Percentiles rank a stretch among this genome's conserved stretches.
Evolutionary conservation across 1,140 invertebrate species (phyloP).

Genomic region (Octopus sinensis): DNA sequence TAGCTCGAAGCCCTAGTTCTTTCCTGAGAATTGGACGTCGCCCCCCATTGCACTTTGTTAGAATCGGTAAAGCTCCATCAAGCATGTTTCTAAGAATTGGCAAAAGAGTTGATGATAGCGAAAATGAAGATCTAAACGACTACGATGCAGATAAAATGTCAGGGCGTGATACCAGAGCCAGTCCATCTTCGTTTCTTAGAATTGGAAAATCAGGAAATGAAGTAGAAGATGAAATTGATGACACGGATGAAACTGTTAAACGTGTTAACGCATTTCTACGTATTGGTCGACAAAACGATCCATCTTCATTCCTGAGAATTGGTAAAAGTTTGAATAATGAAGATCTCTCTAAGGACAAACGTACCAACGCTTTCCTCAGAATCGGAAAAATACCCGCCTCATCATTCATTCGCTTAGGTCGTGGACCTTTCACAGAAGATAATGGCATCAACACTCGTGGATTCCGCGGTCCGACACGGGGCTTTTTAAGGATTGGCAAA

Average conservation of each 20-base stretch:
- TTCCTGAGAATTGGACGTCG: constrained; percentile 26
- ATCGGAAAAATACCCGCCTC: constrained; percentile 36
- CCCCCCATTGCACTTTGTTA: constrained; percentile 20
- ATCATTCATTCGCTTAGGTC: constrained; percentile 28
- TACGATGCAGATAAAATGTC: background rate
- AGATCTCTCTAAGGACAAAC: background rate
- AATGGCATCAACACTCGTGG: background rate
- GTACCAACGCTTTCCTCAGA: constrained; percentile 27
- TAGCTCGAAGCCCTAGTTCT: constrained; percentile 4
- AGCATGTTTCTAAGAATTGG: constrained; percentile 1
- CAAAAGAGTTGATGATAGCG: background rate
- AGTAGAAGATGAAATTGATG: constrained; percentile 9
- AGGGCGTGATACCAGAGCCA: constrained; percentile 17
- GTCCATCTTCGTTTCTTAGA: constrained; percentile 14
- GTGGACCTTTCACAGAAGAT: constrained; percentile 7
- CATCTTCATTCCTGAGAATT: constrained; percentile 8
- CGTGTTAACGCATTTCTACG: constrained; percentile 18
- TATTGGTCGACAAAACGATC: constrained; percentile 20
- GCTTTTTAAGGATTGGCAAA: constrained; percentile 34
- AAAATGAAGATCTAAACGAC: background rate
- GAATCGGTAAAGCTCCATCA: constrained; percentile 21
- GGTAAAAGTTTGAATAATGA: constrained; percentile 13
- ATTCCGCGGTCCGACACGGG: constrained; percentile 20
- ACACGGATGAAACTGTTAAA: constrained; percentile 23
- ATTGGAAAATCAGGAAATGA: constrained; percentile 7